phyloP scores from a whole-genome alignment of 2,113 vertebrate species.

The Nanorana parkeri region DNA sequence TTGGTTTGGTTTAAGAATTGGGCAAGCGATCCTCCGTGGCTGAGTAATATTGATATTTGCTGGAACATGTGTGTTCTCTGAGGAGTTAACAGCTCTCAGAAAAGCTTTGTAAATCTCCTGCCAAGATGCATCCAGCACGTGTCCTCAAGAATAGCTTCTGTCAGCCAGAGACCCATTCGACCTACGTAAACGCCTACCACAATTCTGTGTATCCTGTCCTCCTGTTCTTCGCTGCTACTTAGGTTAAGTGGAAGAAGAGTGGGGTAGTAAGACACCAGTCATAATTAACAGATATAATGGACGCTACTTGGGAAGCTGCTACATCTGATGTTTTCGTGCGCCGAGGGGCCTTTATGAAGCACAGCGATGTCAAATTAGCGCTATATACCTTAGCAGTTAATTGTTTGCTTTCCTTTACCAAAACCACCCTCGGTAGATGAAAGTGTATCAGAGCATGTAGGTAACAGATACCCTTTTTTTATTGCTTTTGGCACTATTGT shows the following conservation, averaged over 20 bases:
- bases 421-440: too few relatives aligned
- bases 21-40: neutral
- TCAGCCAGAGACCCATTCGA: slow-evolving; percentile 45
- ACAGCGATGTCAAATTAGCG: neutral
- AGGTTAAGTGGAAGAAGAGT: slow-evolving; percentile 39
- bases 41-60: neutral
- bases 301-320: neutral
- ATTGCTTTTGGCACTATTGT: too few relatives aligned
- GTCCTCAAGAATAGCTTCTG: slow-evolving; percentile 46
- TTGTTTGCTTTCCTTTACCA: too few relatives aligned
- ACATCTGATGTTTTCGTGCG: neutral
- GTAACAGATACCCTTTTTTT: too few relatives aligned
- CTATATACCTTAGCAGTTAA: too few relatives aligned
- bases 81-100: slow-evolving; percentile 37
- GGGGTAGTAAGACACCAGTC: slow-evolving; percentile 14
- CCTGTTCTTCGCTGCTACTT: slow-evolving; percentile 42
- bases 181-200: slow-evolving; percentile 45
- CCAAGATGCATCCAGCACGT: slow-evolving; percentile 42
- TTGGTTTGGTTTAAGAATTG: too few relatives aligned
- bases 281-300: slow-evolving; percentile 19
- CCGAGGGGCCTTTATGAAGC: neutral
- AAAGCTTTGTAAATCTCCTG: slow-evolving; percentile 34
- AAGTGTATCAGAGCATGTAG: too few relatives aligned
- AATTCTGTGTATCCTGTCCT: slow-evolving; percentile 48
- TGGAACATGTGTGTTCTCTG: neutral